Evolutionary conservation across 1,140 invertebrate species (phyloP).

Genomic region (Lepidurus apus): DNA sequence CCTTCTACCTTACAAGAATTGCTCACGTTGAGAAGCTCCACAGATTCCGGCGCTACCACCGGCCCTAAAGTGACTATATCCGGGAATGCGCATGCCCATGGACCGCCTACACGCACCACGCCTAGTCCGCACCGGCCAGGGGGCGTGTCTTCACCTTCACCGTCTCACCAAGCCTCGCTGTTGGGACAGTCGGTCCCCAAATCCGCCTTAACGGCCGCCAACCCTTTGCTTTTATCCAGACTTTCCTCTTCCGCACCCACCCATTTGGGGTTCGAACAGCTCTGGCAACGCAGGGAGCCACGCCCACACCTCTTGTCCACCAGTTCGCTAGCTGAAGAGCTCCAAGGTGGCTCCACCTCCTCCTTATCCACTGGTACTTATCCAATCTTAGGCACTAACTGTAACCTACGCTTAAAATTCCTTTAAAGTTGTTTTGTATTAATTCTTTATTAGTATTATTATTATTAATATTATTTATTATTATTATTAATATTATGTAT

Average conservation of each 20-base stretch:
- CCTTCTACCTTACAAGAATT: conserved; percentile 5
- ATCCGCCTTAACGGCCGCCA: conserved; percentile 40
- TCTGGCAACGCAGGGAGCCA: conserved; percentile 60
- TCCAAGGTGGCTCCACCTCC: conserved; percentile 65
- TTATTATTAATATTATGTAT: neutral
- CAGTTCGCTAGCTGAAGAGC: conserved; percentile 69
- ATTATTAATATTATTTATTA: neutral
- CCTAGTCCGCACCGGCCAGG: neutral
- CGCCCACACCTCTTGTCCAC: conserved; percentile 79
- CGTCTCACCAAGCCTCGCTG: neutral
- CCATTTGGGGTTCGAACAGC: conserved; percentile 41
- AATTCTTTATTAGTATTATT: neutral
- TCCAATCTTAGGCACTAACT: no score
- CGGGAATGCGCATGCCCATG: neutral
- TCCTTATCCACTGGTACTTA: conserved; percentile 34
- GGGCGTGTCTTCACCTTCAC: neutral
- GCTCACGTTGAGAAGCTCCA: neutral
- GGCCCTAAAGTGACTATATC: neutral
- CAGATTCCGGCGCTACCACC: neutral
- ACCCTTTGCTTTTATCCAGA: conserved; percentile 39
- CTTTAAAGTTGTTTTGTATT: conserved; percentile 23
- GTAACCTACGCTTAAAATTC: neutral
- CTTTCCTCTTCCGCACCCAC: conserved; percentile 38
- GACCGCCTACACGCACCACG: neutral
- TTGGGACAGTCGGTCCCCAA: conserved; percentile 44